phyloP scores from a whole-genome alignment of 2,888 invertebrate genomes.

The Acanthosepion pharaonis region DNA sequence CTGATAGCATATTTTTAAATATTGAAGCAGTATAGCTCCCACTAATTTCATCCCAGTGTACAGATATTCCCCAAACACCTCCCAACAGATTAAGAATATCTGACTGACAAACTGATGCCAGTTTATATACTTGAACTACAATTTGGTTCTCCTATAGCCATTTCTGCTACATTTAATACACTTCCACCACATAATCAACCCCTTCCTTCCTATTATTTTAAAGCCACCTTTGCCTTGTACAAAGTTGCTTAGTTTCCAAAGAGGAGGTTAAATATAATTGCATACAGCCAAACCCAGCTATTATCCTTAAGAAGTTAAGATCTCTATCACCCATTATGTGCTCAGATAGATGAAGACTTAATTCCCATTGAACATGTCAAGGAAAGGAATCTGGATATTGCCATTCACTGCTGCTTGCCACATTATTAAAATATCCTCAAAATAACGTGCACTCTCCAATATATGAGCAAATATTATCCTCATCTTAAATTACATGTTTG shows the following conservation, averaged over 20 bases:
- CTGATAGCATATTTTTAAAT: not conserved
- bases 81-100: not conserved
- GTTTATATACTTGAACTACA: not conserved
- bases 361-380: not conserved
- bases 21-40: not conserved
- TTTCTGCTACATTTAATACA: not conserved
- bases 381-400: not conserved
- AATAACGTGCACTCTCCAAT: not conserved
- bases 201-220: not conserved
- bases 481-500: not conserved
- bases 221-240: not conserved
- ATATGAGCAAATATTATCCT: not conserved
- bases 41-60: not conserved
- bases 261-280: conserved; percentile 33
- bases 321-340: conserved; percentile 5
- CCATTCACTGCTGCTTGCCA: not conserved
- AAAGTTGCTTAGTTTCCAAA: not conserved
- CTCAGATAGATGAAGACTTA: not conserved
- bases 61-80: not conserved
- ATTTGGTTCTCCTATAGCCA: not conserved
- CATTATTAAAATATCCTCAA: not conserved
- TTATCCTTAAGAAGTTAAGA: conserved; percentile 18
- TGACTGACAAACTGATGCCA: not conserved
- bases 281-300: conserved; percentile 33
- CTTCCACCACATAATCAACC: not conserved